A percentile compares a stretch with the other conserved stretches of the same genome.
Evolutionary conservation across 1,140 invertebrate genomes (phyloP).

Genomic region (Coelopa frigida): DNA sequence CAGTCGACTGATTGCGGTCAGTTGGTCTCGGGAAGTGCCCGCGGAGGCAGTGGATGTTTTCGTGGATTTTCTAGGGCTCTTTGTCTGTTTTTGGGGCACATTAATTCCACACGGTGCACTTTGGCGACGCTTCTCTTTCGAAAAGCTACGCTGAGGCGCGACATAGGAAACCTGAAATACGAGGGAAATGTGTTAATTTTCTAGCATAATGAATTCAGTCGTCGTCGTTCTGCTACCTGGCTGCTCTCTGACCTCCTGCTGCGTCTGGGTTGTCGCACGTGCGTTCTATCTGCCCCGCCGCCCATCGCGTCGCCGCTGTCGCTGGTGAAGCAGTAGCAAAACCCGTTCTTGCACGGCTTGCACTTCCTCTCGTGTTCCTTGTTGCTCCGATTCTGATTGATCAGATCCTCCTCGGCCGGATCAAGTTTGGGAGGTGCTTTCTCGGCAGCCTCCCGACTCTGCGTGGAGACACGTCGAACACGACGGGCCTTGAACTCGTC

Average conservation of each 20-base stretch:
- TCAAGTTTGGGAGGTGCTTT: background rate
- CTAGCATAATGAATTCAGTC: too few species aligned
- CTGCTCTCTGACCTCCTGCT: conserved; percentile 27
- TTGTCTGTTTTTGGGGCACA: background rate
- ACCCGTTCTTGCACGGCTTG: conserved; percentile 38
- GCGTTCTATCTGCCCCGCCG: conserved; percentile 26
- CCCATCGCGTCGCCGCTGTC: conserved; percentile 40
- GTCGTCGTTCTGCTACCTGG: too few species aligned
- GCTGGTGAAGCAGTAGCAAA: conserved; percentile 42
- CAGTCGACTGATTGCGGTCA: conserved; percentile 33
- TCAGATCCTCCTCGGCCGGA: conserved; percentile 27
- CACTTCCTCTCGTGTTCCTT: conserved; percentile 36
- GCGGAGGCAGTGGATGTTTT: background rate
- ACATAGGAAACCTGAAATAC: too few species aligned
- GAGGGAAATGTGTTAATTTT: too few species aligned
- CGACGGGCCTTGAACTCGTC: conserved; percentile 38
- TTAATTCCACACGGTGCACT: too few species aligned
- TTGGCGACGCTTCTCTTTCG: background rate
- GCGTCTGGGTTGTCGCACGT: conserved; percentile 29
- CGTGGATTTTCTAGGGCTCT: conserved; percentile 1
- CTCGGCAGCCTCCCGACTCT: conserved; percentile 28
- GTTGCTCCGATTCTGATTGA: conserved; percentile 37
- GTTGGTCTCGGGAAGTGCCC: conserved; percentile 2
- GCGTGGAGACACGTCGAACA: conserved; percentile 27
- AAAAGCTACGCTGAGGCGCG: too few species aligned